These are phyloP conservation scores for Tachina grossa DNA, from an alignment of 2,888 invertebrate genomes.

Conservation along the genomic window DNA sequence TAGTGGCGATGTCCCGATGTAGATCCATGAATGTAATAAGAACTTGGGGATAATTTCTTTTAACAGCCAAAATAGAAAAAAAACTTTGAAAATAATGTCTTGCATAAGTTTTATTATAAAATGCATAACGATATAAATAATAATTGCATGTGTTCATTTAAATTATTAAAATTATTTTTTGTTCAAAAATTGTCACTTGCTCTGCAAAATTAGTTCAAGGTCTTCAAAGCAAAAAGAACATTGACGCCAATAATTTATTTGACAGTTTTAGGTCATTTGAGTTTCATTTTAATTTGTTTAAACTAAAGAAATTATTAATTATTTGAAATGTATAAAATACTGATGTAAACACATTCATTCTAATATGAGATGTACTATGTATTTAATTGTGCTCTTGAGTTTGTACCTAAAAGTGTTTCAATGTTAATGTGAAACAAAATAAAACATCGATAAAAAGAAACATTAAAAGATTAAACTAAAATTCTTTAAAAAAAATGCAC, in stretches of 20 bases:
- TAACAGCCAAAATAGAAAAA: no score
- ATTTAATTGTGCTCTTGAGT: not conserved
- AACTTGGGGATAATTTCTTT: no score
- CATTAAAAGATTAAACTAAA: slow-evolving; percentile 1
- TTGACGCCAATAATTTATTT: slow-evolving; percentile 54
- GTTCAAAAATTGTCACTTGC: slow-evolving; percentile 3
- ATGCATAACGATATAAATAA: no score
- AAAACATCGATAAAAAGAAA: slow-evolving; percentile 24
- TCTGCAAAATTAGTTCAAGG: slow-evolving; percentile 55
- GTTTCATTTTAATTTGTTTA: slow-evolving; percentile 18
- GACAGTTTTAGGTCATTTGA: slow-evolving; percentile 56
- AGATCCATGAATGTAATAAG: no score
- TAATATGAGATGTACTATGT: not conserved
- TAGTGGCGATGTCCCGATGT: no score
- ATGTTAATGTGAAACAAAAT: slow-evolving; percentile 26
- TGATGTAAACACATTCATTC: slow-evolving; percentile 7
- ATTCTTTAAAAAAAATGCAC: not conserved
- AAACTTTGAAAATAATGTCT: no score
- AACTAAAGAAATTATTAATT: slow-evolving; percentile 8
- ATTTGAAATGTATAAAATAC: slow-evolving; percentile 7
- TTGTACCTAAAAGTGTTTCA: slow-evolving; percentile 23
- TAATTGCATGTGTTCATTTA: not conserved
- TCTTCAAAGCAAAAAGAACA: slow-evolving; percentile 39
- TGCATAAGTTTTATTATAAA: no score
- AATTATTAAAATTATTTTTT: slow-evolving; percentile 27